Evolutionary conservation across 2,888 invertebrate species (phyloP).

Genomic region (Amorpha juglandis): DNA sequence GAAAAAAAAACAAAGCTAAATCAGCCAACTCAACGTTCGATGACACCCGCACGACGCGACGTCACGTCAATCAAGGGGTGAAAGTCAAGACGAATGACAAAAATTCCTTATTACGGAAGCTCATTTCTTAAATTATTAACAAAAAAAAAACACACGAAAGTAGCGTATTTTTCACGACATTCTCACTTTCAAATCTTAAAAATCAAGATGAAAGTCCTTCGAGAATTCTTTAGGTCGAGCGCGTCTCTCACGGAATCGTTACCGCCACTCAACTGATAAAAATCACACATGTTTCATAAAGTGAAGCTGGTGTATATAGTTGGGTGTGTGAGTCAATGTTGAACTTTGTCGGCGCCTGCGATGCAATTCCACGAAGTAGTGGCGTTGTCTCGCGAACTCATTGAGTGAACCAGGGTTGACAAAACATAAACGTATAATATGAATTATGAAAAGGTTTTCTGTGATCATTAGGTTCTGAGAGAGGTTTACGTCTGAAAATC

Average conservation of each 20-base stretch:
- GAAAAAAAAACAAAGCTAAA: too few relatives aligned
- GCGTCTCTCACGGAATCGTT: slow-evolving; percentile 12
- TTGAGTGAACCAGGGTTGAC: slow-evolving; percentile 55
- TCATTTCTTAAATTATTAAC: slow-evolving; percentile 1
- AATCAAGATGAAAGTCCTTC: slow-evolving; percentile 30
- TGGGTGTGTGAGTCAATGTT: slow-evolving; percentile 41
- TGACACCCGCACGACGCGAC: neutral
- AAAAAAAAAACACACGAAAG: slow-evolving; percentile 8
- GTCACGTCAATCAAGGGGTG: neutral
- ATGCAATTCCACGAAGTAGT: slow-evolving; percentile 52
- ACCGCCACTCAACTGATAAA: slow-evolving; percentile 26
- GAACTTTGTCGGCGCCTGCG: slow-evolving; percentile 57
- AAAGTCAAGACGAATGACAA: slow-evolving; percentile 2
- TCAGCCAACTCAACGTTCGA: neutral
- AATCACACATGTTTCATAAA: slow-evolving; percentile 29
- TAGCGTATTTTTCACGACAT: slow-evolving; percentile 17
- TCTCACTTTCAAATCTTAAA: slow-evolving; percentile 26
- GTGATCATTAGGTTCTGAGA: neutral
- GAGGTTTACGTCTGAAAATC: neutral
- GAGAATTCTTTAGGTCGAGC: slow-evolving; percentile 17
- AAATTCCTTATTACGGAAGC: neutral
- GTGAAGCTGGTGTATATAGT: slow-evolving; percentile 22
- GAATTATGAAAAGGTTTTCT: neutral
- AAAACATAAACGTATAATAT: slow-evolving; percentile 13
- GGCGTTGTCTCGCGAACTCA: slow-evolving; percentile 55